Base-by-base conservation (phyloP, 2,113 vertebrate species). In the Sinocyclocheilus anshuiensis region DNA sequence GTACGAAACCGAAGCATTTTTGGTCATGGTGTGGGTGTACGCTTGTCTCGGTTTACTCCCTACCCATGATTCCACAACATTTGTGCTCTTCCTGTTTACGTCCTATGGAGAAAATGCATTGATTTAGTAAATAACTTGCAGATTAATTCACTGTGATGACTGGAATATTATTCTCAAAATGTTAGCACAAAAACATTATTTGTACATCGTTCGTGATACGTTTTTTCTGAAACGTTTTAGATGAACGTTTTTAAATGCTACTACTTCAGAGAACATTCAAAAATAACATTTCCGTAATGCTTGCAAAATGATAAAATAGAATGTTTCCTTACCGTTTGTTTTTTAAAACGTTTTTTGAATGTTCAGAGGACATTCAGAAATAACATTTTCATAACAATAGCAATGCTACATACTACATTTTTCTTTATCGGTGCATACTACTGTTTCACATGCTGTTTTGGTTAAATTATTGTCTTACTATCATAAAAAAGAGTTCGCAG, bases 401-500 rank as follows among this genome's bases (percentile, higher is more conserved):
- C 50, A 53, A 53, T 53, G 4, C 50, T 15, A 16, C 33, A 22
- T 72, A 1, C 18, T 22, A 11, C 7, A 36, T 71, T 18, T 36
- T 39, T 9, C 18, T 71, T 71, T 36, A 10, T 71, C 3, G 1
- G 4, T 71, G 67, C 33, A 39, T 22, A 59, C 33, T 55, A 7
- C 45, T 61, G 50, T 80, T 74, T 50, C 13, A 26, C 26, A 78
- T 16, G 9, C 10, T 55, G 15, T 22, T 2, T 6, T 20, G 36
- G 18, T 22, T n/a, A 39, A 11, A 2, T 4, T 42, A 6, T 22
- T 22, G 29, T 24, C 97, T 97, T 93, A 99, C 98, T 94, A 96
- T 97, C 97, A 99, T 99, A 84, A 99, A 99, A 93, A 99, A 99
- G 33, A 99, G 94, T 86, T 98, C 97, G 76, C 98, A 99, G 92